Percentiles rank a stretch among this genome's conserved stretches.
phyloP scores from a whole-genome alignment of 2,888 invertebrate genomes.

The Eremobia ochroleuca region DNA sequence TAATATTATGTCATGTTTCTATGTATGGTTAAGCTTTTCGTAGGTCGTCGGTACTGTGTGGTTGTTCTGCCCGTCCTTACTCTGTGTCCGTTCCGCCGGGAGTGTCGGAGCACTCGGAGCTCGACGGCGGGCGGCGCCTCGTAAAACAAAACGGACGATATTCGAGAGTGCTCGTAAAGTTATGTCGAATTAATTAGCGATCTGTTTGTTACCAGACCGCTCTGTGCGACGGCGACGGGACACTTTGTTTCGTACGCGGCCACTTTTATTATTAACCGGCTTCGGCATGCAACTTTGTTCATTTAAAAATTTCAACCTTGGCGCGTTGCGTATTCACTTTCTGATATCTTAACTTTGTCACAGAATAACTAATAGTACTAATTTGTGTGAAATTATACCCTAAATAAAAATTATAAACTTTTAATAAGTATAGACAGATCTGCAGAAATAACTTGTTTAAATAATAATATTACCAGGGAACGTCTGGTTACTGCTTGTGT shows the following conservation, averaged over 20 bases:
- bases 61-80: not conserved
- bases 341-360: not conserved
- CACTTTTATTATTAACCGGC: not conserved
- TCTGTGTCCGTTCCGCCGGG: conserved; percentile 7
- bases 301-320: not conserved
- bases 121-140: conserved; percentile 2
- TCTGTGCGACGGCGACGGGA: not conserved
- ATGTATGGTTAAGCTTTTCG: not conserved
- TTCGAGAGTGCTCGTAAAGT: conserved; percentile 25
- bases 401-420: not conserved
- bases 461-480: no score
- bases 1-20: not conserved
- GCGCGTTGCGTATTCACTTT: not conserved
- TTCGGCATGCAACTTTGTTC: not conserved
- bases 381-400: not conserved
- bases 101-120: not conserved
- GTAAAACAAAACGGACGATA: conserved; percentile 41
- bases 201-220: conserved; percentile 9
- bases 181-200: conserved; percentile 39
- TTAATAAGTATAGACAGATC: not conserved
- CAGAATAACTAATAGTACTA: no score
- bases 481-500: not conserved
- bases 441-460: not conserved
- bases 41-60: not conserved
- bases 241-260: not conserved